A percentile compares a stretch with the other conserved stretches of the same genome.
phyloP scores from a whole-genome alignment of 2,113 vertebrate genomes.

The Tenrec ecaudatus region DNA sequence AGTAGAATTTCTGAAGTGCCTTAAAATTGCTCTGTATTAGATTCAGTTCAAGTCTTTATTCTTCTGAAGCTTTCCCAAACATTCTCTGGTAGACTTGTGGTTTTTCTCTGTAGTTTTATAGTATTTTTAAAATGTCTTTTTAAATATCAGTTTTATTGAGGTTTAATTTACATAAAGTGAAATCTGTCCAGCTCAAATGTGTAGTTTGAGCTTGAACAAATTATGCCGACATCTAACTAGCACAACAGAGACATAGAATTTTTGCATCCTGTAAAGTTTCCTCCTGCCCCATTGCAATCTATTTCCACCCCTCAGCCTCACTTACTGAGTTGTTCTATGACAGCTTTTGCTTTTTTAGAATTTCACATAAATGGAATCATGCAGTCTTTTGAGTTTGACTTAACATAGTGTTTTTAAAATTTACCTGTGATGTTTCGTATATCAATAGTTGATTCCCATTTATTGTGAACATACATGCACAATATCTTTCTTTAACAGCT shows the following conservation, averaged over 20 bases:
- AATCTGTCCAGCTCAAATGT: background rate
- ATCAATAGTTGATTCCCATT: background rate
- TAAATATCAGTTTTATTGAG: slow-evolving; percentile 9
- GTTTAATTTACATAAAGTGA: slow-evolving; percentile 13
- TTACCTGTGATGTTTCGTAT: background rate
- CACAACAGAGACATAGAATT: background rate
- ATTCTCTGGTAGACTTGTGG: background rate
- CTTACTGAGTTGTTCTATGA: background rate
- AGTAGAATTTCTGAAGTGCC: background rate
- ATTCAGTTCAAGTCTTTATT: slow-evolving; percentile 4
- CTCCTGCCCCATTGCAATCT: background rate
- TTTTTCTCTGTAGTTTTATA: background rate
- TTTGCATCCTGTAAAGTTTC: background rate
- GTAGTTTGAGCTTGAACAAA: background rate
- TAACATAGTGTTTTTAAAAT: slow-evolving; percentile 27
- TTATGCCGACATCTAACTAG: background rate
- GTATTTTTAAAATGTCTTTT: slow-evolving; percentile 37
- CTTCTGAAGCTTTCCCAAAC: background rate
- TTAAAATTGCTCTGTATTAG: background rate
- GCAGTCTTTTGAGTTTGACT: slow-evolving; percentile 43
- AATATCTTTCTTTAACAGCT: background rate
- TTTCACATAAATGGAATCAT: slow-evolving; percentile 4
- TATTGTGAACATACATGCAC: background rate
- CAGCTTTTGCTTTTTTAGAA: slow-evolving; percentile 18
- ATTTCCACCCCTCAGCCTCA: background rate